These are phyloP conservation scores for Drosophila watanabei DNA, from an alignment of 1,140 invertebrate genomes.

Conservation along the genomic window DNA sequence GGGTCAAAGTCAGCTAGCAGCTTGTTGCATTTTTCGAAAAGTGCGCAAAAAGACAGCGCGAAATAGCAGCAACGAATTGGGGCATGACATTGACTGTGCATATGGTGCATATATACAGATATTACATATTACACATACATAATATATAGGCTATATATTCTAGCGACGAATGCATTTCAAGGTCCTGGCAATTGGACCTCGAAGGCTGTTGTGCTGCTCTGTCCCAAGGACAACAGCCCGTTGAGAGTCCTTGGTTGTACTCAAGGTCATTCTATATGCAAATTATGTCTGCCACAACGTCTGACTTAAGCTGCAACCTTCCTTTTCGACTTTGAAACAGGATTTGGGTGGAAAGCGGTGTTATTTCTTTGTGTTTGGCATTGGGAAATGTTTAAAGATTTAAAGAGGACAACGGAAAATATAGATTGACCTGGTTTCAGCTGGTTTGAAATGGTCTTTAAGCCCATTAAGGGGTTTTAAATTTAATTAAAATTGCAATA, in stretches of 20 bases:
- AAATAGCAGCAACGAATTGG: constrained; percentile 75
- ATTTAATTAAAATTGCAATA: neutral
- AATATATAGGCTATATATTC: constrained; percentile 17
- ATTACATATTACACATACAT: constrained; percentile 1
- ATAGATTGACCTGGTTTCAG: constrained; percentile 16
- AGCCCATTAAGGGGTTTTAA: constrained; percentile 17
- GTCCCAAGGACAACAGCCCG: constrained; percentile 42
- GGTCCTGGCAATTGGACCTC: constrained; percentile 47
- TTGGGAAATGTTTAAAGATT: constrained; percentile 23
- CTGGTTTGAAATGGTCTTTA: constrained; percentile 12
- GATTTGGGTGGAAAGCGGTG: constrained; percentile 40
- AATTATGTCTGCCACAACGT: constrained; percentile 55
- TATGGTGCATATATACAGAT: constrained; percentile 27
- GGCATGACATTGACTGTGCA: constrained; percentile 70
- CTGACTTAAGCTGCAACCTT: constrained; percentile 32
- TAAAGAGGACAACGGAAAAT: constrained; percentile 16
- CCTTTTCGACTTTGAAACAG: constrained; percentile 59
- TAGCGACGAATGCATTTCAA: constrained; percentile 65
- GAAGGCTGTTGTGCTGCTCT: constrained; percentile 36
- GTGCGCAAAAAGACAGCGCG: constrained; percentile 58
- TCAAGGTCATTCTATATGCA: constrained; percentile 61
- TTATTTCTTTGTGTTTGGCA: constrained; percentile 8
- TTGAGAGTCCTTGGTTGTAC: constrained; percentile 16
- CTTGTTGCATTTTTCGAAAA: constrained; percentile 69
- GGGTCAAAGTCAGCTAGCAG: constrained; percentile 77